These are phyloP conservation scores for Rana temporaria DNA, from an alignment of 2,113 vertebrate genomes.

Conservation along the genomic window DNA sequence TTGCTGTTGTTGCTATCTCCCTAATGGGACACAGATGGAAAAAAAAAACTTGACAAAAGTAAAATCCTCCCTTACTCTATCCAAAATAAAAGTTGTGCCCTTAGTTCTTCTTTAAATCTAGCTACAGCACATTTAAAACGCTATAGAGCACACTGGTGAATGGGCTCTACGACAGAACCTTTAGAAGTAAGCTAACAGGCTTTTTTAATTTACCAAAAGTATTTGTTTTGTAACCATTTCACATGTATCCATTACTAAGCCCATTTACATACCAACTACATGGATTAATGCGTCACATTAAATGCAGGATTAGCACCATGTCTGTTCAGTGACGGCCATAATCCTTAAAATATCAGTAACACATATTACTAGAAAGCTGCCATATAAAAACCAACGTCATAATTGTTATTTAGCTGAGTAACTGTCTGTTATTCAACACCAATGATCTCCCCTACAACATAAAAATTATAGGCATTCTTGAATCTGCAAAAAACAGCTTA, in stretches of 20 bases:
- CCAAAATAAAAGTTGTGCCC: too few relatives aligned
- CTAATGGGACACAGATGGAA: too few relatives aligned
- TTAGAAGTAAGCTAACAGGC: too few relatives aligned
- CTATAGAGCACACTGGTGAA: too few relatives aligned
- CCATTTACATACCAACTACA: background rate
- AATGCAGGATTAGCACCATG: background rate
- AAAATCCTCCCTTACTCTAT: too few relatives aligned
- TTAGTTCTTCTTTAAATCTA: too few relatives aligned
- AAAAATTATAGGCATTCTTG: background rate
- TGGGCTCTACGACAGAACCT: too few relatives aligned
- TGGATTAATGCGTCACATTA: background rate
- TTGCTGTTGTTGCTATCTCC: too few relatives aligned
- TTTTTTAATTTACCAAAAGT: too few relatives aligned
- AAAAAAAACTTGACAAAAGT: too few relatives aligned
- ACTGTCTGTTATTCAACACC: slow-evolving; percentile 4
- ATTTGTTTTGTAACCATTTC: background rate
- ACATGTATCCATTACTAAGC: background rate
- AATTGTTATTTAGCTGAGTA: slow-evolving; percentile 20
- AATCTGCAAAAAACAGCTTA: slow-evolving; percentile 5
- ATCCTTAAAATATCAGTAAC: slow-evolving; percentile 22
- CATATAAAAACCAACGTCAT: slow-evolving; percentile 18
- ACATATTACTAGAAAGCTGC: slow-evolving; percentile 16
- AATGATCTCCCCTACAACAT: background rate
- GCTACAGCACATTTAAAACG: too few relatives aligned
- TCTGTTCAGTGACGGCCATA: background rate